Conservation (phyloP, 2,797 vertebrate genomes). For the Propithecus deckenii region DNA sequence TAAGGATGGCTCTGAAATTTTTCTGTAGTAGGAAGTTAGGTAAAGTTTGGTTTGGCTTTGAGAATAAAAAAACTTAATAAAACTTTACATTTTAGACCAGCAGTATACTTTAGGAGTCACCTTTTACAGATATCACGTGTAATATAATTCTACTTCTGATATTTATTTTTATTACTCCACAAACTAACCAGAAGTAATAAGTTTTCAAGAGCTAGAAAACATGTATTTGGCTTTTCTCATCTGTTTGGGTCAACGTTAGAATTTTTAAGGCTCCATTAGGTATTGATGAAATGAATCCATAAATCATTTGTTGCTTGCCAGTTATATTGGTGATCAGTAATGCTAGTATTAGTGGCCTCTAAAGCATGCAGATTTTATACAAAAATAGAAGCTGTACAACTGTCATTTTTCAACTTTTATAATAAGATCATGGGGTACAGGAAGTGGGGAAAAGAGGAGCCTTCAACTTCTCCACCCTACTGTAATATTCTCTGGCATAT, state of each 20-base stretch:
- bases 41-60: slow-evolving; percentile 14
- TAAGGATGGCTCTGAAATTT: slow-evolving; percentile 12
- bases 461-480: not conserved
- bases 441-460: not conserved
- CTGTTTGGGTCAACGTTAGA: not conserved
- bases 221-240: not conserved
- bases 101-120: not conserved
- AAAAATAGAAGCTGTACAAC: not conserved
- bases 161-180: not conserved
- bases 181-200: slow-evolving; percentile 4
- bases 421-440: not conserved
- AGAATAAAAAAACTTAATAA: slow-evolving; percentile 3
- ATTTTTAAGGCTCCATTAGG: slow-evolving; percentile 16
- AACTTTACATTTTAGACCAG: not conserved
- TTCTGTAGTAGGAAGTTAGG: not conserved
- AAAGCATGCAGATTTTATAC: slow-evolving; percentile 24
- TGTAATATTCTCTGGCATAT: not conserved
- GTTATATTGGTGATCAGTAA: not conserved
- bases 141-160: not conserved
- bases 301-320: not conserved
- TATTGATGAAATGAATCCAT: slow-evolving; percentile 19
- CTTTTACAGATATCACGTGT: not conserved
- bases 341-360: not conserved
- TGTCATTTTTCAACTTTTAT: not conserved
- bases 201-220: slow-evolving; percentile 3